Base-by-base conservation (phyloP, 2,888 invertebrate genomes). In the Leptinotarsa peninsularis region DNA sequence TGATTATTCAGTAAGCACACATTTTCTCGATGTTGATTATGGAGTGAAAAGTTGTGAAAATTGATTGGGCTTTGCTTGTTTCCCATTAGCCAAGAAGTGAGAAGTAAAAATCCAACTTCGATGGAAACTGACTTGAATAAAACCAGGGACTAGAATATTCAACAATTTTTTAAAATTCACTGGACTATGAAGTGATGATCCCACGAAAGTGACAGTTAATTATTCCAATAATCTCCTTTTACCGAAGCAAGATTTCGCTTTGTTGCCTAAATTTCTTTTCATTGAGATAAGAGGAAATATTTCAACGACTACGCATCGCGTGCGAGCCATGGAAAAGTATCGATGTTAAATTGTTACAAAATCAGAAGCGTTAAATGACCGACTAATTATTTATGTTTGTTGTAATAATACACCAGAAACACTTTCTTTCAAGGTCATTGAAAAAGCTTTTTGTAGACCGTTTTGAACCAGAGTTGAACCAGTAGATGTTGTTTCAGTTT, bases 341-440 rank as follows among this genome's bases (percentile, higher is more conserved):
- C n/a, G 56, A 74, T 49, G 70, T 63, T 43, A 56, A 60, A 75
- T 78, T 73, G 67, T 68, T 67, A 73, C 71, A 73, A 63, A 69
- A 63, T 71, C 49, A 49, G 43, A 69, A 58, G 49, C 21, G n/a
- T 68, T 23, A 54, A 52, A 68, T 50, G 21, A 58, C 58, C 21
- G 23, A 58, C 58, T 58, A 58, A 58, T 58, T 58, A 58, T 23
- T 18, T 13, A 23, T 58, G 58, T 33, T 56, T 33, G n/a, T 43
- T 69, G 69, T 52, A 18, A 43, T 69, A 56, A 69, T 69, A 43
- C 54, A 69, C 54, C 33, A 4, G 67, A 52, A n/a, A 68, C 52
- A 68, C 67, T 68, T 68, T 68, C 69, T 27, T 54, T 15, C 69
- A 56, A 69, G 69, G 69, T 69, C 56, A 52, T 27, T 43, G 69